Conservation (phyloP, 2,888 invertebrate species). For the Leptopilina syphax region DNA sequence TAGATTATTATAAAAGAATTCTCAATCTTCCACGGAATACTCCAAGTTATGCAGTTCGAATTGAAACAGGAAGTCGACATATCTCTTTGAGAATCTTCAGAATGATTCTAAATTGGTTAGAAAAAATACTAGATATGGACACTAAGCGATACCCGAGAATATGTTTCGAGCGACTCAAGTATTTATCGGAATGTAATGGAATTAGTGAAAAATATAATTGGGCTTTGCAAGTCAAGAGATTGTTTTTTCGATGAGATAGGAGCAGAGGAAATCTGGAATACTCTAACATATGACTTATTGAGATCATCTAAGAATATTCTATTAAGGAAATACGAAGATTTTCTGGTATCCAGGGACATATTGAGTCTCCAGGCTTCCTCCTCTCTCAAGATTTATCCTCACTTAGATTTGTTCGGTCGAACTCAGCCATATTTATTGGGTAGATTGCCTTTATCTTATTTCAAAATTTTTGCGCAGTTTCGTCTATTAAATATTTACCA, state of each 20-base stretch:
- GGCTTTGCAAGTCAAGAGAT: neutral
- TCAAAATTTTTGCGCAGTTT: no score
- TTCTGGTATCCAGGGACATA: neutral
- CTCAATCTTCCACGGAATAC: conserved; percentile 15
- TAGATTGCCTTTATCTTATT: no score
- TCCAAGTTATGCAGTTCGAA: conserved; percentile 6
- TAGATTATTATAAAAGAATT: neutral
- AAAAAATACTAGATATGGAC: neutral
- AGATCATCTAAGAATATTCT: neutral
- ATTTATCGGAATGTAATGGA: no score
- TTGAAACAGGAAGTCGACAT: neutral
- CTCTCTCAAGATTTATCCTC: neutral
- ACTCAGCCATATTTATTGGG: neutral
- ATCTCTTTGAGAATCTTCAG: neutral
- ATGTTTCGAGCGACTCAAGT: no score
- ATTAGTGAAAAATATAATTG: no score
- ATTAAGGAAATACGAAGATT: neutral
- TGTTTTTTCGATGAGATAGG: neutral
- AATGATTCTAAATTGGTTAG: neutral
- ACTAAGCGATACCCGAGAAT: no score
- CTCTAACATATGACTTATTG: neutral
- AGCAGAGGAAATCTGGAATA: neutral
- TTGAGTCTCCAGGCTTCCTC: neutral
- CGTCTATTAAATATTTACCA: neutral
- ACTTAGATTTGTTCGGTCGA: neutral